Evolutionary conservation across 2,113 vertebrate genomes (phyloP), one percentile per base, ranked within the genome.

Genomic region (Abramis brama): DNA sequence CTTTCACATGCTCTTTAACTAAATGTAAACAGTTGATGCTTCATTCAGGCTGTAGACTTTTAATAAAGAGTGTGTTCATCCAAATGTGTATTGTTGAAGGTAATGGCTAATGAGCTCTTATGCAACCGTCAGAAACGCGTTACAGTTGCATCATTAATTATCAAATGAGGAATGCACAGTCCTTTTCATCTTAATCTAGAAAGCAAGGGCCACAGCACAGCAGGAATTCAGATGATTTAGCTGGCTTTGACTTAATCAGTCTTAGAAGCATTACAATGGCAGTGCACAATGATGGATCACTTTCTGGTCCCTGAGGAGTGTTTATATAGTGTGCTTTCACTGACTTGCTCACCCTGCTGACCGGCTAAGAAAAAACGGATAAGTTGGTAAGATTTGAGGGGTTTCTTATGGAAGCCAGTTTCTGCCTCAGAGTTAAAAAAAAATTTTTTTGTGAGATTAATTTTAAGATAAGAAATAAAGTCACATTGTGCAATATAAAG

Each of bases 121-220:
- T 59, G 84, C 73, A 88, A 90, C 30, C 57, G 73, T 89, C 88
- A 79, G 80, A 59, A 59, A 59, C 12, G 21, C 50, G 68, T 89
- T 85, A 74, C 66, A 57, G 93, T 93, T 93, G 93, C 90, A 59
- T 90, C 92, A 93, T 95, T 94, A 93, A 92, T 95, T 94, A 94
- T 94, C 93, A 93, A 92, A 91, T 88, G 81, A 92, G 94, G 94
- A 95, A 95, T 96, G 94, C 89, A 92, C 89, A 87, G 88, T 91
- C 91, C 91, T 86, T 93, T 94, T 95, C 88, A 95, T 95, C 94
- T 94, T 89, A 90, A 90, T 78, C 89, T 91, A 86, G 86, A 57
- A 90, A 73, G 86, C 89, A 87, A 93, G 76, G 86, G 89, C 90
- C 93, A 91, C 87, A 91, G 91, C 92, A 90, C 94, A 92, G 92